These are phyloP conservation scores for Apteryx owenii DNA, from an alignment of 2,113 vertebrate species.

Conservation along the genomic window DNA sequence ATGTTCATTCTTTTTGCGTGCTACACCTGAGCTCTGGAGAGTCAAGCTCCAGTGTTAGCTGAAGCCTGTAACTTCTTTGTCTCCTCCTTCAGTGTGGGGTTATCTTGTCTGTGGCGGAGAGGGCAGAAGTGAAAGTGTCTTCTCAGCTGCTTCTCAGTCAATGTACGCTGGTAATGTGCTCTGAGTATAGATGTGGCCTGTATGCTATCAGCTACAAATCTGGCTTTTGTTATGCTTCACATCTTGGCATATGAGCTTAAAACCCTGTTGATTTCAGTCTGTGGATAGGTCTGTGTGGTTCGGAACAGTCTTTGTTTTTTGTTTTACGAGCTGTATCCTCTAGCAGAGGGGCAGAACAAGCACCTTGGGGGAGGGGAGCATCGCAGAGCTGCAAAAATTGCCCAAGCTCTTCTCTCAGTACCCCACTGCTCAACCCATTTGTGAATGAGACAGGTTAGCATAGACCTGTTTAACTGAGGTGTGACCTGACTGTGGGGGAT, in stretches of 20 bases:
- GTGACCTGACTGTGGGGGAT: neutral
- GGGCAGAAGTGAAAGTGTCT: neutral
- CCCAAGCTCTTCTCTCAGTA: neutral
- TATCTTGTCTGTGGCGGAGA: neutral
- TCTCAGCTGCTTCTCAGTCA: neutral
- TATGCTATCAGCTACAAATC: neutral
- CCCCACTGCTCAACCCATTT: neutral
- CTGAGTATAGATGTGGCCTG: neutral
- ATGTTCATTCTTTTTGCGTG: neutral
- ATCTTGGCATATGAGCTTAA: neutral
- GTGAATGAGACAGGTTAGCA: neutral
- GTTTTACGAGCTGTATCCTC: neutral
- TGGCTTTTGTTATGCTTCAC: neutral
- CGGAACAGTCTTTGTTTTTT: neutral
- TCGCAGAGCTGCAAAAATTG: neutral
- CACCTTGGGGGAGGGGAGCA: neutral
- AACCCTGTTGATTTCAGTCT: neutral
- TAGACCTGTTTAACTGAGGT: neutral
- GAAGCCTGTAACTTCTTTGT: neutral
- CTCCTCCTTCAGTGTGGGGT: neutral
- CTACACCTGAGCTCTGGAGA: neutral
- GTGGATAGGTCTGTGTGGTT: neutral
- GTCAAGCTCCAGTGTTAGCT: neutral
- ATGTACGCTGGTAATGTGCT: neutral
- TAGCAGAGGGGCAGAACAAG: neutral